Percentiles rank a stretch among this genome's conserved stretches.
phyloP scores from a whole-genome alignment of 2,888 invertebrate genomes.

The Zele albiditarsus region DNA sequence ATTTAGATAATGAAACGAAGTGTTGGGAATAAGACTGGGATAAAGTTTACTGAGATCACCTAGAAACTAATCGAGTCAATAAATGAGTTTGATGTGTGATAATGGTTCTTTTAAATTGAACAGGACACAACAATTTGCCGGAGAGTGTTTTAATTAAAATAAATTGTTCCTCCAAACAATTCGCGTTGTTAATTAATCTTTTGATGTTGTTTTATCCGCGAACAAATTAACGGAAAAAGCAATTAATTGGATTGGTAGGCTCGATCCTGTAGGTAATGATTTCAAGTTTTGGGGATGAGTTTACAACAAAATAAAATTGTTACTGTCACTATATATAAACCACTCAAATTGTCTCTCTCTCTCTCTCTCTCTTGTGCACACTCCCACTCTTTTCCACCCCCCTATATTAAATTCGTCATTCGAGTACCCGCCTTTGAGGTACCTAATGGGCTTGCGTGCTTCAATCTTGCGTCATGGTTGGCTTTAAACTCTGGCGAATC shows the following conservation, averaged over 20 bases:
- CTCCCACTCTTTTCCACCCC: background rate
- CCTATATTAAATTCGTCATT: conserved; percentile 24
- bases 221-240: background rate
- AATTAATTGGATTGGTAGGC: background rate
- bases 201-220: too few species aligned
- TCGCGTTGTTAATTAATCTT: background rate
- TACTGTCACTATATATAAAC: background rate
- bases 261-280: background rate
- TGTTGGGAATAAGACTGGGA: too few species aligned
- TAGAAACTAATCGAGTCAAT: background rate
- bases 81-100: background rate
- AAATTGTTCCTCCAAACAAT: background rate
- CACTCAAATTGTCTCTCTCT: background rate
- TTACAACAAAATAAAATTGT: background rate
- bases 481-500: conserved; percentile 19
- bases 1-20: too few species aligned
- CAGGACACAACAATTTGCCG: background rate
- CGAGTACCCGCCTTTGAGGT: conserved; percentile 27
- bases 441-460: conserved; percentile 30
- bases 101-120: background rate
- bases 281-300: background rate
- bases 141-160: background rate
- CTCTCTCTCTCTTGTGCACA: background rate
- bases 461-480: conserved; percentile 27
- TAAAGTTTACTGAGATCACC: too few species aligned